Percentiles rank a stretch among this genome's conserved stretches.
These are phyloP conservation scores for Tryphoninae sp. DNA, from an alignment of 2,888 invertebrate genomes.

Conservation along the genomic window DNA sequence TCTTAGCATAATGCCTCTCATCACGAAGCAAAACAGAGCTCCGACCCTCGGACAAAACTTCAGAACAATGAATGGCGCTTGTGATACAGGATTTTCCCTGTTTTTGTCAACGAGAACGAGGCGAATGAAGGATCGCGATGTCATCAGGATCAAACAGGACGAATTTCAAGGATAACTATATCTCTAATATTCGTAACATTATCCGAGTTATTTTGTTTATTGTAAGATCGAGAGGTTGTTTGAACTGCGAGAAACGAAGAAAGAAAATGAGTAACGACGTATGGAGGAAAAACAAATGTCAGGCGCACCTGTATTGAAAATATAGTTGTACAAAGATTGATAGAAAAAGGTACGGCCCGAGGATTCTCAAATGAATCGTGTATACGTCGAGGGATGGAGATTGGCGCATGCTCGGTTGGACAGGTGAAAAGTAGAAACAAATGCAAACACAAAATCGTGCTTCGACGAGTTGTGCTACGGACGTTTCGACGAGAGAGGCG, in stretches of 20 bases:
- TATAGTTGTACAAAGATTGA: conserved; percentile 8
- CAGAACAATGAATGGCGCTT: not conserved
- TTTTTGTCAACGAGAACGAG: not conserved
- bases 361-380: conserved; percentile 20
- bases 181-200: too few species aligned
- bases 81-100: conserved; percentile 60
- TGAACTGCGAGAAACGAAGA: not conserved
- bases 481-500: conserved; percentile 40
- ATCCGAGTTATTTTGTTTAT: too few species aligned
- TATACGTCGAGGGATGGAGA: conserved; percentile 52
- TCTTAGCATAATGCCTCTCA: conserved; percentile 69
- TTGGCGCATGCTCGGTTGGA: conserved; percentile 52
- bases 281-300: conserved; percentile 17
- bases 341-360: conserved; percentile 8
- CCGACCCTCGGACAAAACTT: conserved; percentile 22
- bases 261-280: conserved; percentile 13
- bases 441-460: conserved; percentile 52
- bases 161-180: too few species aligned
- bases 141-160: not conserved
- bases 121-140: too few species aligned
- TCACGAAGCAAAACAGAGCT: conserved; percentile 25
- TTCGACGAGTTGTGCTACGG: conserved; percentile 20
- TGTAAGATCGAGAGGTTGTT: not conserved
- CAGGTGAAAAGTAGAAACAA: conserved; percentile 54
- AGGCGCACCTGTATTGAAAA: conserved; percentile 20